Evolutionary conservation across 2,888 invertebrate species (phyloP).

Genomic region (Tortricodes alternella): DNA sequence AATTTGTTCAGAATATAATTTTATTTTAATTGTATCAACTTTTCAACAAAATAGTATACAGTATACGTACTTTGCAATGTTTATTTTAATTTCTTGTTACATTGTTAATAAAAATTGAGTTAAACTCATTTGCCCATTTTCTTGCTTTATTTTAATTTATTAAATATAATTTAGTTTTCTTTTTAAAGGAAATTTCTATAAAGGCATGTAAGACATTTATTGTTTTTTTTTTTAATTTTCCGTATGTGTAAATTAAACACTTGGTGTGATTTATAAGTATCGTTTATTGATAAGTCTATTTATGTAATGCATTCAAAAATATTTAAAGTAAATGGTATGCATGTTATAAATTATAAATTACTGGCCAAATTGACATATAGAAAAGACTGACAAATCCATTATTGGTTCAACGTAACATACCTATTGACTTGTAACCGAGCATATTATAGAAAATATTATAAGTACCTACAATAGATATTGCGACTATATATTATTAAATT

Average conservation of each 20-base stretch:
- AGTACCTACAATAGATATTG: constrained; percentile 78
- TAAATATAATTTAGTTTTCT: constrained; percentile 35
- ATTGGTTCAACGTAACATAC: constrained; percentile 46
- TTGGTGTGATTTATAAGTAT: constrained; percentile 34
- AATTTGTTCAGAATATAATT: constrained; percentile 28
- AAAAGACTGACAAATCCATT: constrained; percentile 55
- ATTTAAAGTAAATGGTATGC: constrained; percentile 16
- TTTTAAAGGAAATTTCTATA: constrained; percentile 16
- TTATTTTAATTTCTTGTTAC: constrained; percentile 28
- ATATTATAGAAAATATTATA: constrained; percentile 48
- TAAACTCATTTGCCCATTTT: constrained; percentile 69
- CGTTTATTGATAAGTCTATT: constrained; percentile 37
- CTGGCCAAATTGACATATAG: constrained; percentile 42
- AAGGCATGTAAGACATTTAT: constrained; percentile 17
- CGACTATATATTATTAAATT: constrained; percentile 69
- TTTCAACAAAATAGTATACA: constrained; percentile 34
- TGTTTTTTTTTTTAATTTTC: constrained; percentile 19
- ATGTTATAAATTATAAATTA: constrained; percentile 33
- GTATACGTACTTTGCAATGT: constrained; percentile 23
- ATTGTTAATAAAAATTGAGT: constrained; percentile 55
- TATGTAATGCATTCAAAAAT: constrained; percentile 36
- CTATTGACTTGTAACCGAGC: constrained; percentile 20
- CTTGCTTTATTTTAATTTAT: constrained; percentile 71
- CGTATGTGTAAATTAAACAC: constrained; percentile 20
- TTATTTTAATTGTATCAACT: constrained; percentile 25